A percentile compares a stretch with the other conserved stretches of the same genome.
Conservation (phyloP, 1,140 invertebrate genomes). For the Camponotus floridanus region DNA sequence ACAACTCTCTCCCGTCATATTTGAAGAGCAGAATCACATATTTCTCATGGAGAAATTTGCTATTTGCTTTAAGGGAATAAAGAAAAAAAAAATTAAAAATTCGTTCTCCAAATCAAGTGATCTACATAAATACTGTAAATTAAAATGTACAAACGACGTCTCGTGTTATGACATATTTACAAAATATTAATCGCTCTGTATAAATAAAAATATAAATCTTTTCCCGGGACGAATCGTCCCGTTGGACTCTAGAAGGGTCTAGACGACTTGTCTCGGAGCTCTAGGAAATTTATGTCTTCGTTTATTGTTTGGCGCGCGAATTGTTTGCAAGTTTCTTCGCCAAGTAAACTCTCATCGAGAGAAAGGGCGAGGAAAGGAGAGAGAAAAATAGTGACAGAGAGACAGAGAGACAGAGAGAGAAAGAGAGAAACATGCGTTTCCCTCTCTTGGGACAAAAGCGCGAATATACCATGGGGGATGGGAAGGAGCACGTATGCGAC, state of each 20-base stretch:
- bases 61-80: neutral
- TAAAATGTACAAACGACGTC: neutral
- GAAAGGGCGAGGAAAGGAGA: neutral
- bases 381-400: neutral
- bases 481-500: neutral
- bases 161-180: neutral
- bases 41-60: neutral
- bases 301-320: constrained; percentile 34
- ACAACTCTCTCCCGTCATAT: neutral
- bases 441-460: neutral
- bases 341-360: constrained; percentile 8
- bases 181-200: neutral
- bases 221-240: constrained; percentile 7
- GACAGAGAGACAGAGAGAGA: neutral
- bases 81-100: neutral
- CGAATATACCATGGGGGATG: neutral
- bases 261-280: neutral
- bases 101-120: neutral
- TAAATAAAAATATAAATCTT: constrained; percentile 29
- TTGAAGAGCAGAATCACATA: constrained; percentile 17
- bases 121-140: neutral
- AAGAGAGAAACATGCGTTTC: neutral
- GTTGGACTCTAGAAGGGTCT: neutral
- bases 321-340: constrained; percentile 21
- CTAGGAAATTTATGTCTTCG: constrained; percentile 27